phyloP scores from a whole-genome alignment of 2,888 invertebrate genomes.

The Zonitis immaculata region DNA sequence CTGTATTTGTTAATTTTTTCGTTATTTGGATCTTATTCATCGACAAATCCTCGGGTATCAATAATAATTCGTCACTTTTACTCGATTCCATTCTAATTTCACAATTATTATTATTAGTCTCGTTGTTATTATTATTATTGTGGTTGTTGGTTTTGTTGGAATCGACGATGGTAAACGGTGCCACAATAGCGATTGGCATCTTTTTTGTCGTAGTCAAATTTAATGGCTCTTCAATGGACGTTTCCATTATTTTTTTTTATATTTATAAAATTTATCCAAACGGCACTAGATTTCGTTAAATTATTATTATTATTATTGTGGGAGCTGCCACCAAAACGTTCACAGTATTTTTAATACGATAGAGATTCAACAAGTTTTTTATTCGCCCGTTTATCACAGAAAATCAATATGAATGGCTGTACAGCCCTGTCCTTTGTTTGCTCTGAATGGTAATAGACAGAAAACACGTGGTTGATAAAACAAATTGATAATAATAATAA shows the following conservation, averaged over 20 bases:
- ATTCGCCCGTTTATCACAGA: conserved; percentile 49
- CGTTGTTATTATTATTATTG: conserved; percentile 20
- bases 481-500: background rate
- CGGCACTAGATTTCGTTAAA: no score
- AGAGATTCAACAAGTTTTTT: conserved; percentile 54
- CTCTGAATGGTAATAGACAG: conserved; percentile 45
- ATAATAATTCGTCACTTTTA: conserved; percentile 38
- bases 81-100: conserved; percentile 22
- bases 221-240: conserved; percentile 46
- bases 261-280: no score
- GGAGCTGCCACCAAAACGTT: no score
- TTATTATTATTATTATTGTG: no score
- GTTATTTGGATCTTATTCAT: conserved; percentile 35
- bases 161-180: conserved; percentile 44
- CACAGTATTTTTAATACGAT: no score
- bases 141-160: conserved; percentile 29
- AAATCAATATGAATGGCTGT: conserved; percentile 51
- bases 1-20: conserved; percentile 19
- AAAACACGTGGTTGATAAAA: conserved; percentile 37
- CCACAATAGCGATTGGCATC: conserved; percentile 54
- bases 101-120: conserved; percentile 26
- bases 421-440: conserved; percentile 48
- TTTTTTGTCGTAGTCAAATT: conserved; percentile 52
- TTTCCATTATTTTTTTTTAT: conserved; percentile 44
- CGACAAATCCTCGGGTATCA: conserved; percentile 46